Conservation (phyloP, 2,113 vertebrate species). For the Solenodon paradoxus region DNA sequence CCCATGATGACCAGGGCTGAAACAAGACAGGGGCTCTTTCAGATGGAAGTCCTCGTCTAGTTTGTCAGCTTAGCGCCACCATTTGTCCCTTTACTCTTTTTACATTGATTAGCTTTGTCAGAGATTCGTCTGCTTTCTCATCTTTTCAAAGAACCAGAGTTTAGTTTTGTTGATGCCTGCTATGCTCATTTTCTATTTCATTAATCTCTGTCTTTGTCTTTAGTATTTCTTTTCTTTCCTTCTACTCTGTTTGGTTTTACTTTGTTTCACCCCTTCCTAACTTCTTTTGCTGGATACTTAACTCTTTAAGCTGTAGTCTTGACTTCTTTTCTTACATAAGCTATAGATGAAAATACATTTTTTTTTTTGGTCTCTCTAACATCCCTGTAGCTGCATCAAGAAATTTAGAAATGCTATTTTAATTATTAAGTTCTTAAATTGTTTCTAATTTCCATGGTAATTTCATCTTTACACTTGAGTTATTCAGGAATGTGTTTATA, state of each 20-base stretch:
- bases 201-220: neutral
- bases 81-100: neutral
- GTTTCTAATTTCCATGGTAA: neutral
- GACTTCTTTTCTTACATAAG: neutral
- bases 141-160: neutral
- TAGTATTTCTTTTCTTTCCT: neutral
- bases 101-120: neutral
- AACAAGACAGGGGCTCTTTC: neutral
- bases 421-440: neutral
- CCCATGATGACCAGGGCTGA: neutral
- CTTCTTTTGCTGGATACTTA: neutral
- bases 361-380: neutral
- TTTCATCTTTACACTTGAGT: neutral
- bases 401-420: neutral
- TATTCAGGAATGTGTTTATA: neutral
- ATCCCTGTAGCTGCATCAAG: neutral
- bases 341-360: neutral
- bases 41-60: neutral
- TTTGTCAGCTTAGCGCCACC: neutral
- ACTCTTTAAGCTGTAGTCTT: neutral
- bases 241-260: neutral
- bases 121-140: neutral
- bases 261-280: neutral
- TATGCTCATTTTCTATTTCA: neutral
- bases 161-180: neutral